These are phyloP conservation scores for Lasioglossum malachurum DNA, from an alignment of 2,888 invertebrate genomes.

Conservation along the genomic window DNA sequence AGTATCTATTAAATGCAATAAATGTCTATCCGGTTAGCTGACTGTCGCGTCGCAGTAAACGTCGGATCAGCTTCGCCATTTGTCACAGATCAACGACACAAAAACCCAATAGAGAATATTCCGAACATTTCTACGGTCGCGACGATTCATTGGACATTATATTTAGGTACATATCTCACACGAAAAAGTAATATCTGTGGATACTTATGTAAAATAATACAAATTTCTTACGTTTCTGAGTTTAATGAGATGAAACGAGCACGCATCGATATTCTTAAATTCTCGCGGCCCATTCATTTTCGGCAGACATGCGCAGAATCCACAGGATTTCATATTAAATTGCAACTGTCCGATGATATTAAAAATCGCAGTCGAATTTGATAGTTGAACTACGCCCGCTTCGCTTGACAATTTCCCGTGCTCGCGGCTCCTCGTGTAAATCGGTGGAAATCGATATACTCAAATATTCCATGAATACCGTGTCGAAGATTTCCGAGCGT, in stretches of 20 bases:
- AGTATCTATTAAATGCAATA: conserved; percentile 78
- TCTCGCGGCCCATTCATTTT: no score
- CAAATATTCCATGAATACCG: conserved; percentile 52
- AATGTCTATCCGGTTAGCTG: conserved; percentile 65
- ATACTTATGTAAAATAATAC: no score
- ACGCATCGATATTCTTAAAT: no score
- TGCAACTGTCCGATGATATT: no score
- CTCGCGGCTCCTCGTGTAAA: conserved; percentile 4
- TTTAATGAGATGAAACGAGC: no score
- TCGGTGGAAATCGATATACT: conserved; percentile 44
- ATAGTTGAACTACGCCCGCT: conserved; percentile 32
- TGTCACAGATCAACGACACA: conserved; percentile 56
- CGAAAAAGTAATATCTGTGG: no score
- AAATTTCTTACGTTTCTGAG: no score
- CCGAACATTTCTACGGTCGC: conserved; percentile 17
- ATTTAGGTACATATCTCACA: not conserved
- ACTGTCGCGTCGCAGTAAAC: conserved; percentile 63
- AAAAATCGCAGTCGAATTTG: conserved; percentile 19
- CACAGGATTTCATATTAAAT: no score
- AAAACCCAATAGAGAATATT: conserved; percentile 51
- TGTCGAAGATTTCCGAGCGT: conserved; percentile 37
- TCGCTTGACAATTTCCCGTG: conserved; percentile 20
- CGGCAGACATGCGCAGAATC: no score
- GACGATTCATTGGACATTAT: not conserved
- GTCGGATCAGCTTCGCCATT: conserved; percentile 60